phyloP scores from a whole-genome alignment of 2,888 invertebrate genomes.

The Alloplasta piceator region DNA sequence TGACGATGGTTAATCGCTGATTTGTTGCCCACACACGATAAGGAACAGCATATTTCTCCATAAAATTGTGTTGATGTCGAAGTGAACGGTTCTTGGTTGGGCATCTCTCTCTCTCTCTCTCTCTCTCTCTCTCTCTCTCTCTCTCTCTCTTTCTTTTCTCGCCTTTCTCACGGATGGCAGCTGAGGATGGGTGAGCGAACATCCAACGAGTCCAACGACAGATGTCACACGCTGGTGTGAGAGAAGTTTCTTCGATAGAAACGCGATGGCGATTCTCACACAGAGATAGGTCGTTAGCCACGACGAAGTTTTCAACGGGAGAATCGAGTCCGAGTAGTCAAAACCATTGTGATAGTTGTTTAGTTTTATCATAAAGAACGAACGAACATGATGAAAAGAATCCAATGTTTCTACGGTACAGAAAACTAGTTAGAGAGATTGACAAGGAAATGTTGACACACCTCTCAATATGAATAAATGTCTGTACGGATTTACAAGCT shows the following conservation, averaged over 20 bases:
- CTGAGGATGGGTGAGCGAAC: background rate
- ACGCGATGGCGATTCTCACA: constrained; percentile 12
- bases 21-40: background rate
- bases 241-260: background rate
- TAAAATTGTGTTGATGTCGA: constrained; percentile 11
- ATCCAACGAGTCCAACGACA: constrained; percentile 2
- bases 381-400: too few species aligned
- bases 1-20: background rate
- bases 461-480: too few species aligned
- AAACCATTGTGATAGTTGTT: too few species aligned
- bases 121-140: background rate
- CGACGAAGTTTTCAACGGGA: constrained; percentile 34
- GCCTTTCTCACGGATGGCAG: constrained; percentile 9
- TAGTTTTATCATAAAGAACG: too few species aligned
- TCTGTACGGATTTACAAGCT: too few species aligned
- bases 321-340: too few species aligned
- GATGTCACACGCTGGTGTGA: too few species aligned
- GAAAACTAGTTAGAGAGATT: too few species aligned
- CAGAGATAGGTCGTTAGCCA: constrained; percentile 29
- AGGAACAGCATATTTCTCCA: background rate
- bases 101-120: background rate
- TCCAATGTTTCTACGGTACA: too few species aligned
- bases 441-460: too few species aligned
- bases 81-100: constrained; percentile 14
- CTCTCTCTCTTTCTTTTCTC: background rate